A percentile compares a stretch with the other conserved stretches of the same genome.
Evolutionary conservation across 2,888 invertebrate species (phyloP).

Genomic region (Phytoseiulus persimilis): DNA sequence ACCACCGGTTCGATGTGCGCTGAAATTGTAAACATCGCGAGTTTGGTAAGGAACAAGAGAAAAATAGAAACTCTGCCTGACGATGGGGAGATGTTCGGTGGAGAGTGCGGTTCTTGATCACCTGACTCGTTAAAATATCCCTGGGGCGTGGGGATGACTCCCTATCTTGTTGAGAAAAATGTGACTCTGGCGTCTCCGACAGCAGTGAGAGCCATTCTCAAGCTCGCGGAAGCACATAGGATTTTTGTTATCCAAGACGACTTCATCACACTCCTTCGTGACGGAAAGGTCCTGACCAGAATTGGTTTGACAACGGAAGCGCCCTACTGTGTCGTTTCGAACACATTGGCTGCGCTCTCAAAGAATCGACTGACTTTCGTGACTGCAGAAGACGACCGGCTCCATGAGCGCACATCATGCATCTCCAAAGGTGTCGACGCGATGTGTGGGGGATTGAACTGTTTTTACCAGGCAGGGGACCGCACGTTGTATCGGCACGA

Average conservation of each 20-base stretch:
- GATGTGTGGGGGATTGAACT: not conserved
- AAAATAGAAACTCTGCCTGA: not conserved
- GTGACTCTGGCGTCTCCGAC: not conserved
- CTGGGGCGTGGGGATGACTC: not conserved
- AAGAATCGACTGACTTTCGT: not conserved
- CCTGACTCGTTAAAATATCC: not conserved
- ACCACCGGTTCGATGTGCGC: not conserved
- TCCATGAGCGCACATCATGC: not conserved
- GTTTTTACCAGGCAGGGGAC: not conserved
- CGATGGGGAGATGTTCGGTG: too few species aligned
- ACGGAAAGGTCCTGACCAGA: not conserved
- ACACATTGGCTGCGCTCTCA: not conserved
- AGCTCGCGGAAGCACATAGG: not conserved
- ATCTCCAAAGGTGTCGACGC: not conserved
- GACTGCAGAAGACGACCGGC: not conserved
- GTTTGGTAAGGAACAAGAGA: not conserved
- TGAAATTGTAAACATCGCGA: not conserved
- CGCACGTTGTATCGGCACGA: constrained; percentile 6
- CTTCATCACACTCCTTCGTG: not conserved
- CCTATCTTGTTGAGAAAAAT: not conserved
- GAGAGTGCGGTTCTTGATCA: too few species aligned
- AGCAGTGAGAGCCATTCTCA: not conserved
- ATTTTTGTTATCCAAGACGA: not conserved
- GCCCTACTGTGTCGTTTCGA: not conserved
- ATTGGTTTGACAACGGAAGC: not conserved